These are phyloP conservation scores for Deroplatys truncata DNA, from an alignment of 2,888 invertebrate species.

Conservation along the genomic window DNA sequence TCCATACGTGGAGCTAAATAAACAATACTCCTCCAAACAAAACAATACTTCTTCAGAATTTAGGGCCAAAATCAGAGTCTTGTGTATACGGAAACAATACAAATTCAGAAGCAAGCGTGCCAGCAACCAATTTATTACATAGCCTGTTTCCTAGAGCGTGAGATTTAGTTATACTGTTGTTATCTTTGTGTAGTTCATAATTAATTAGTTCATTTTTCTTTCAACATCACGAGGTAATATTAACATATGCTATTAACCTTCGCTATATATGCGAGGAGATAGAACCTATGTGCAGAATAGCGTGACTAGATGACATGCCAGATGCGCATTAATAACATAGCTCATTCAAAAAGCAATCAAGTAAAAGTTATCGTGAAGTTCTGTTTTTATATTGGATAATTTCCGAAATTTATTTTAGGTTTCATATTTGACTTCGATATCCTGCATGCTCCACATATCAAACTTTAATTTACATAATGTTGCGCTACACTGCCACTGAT, in stretches of 20 bases:
- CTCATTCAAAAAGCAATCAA: not conserved
- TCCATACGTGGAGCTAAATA: too few species aligned
- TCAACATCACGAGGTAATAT: not conserved
- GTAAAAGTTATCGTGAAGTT: not conserved
- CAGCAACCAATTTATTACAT: not conserved
- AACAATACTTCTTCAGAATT: too few species aligned
- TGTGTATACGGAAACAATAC: too few species aligned
- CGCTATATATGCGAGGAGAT: too few species aligned
- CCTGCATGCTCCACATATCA: too few species aligned
- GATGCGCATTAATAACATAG: not conserved
- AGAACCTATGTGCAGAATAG: too few species aligned
- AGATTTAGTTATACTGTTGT: not conserved
- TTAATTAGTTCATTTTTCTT: not conserved
- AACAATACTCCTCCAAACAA: too few species aligned
- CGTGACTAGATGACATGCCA: not conserved
- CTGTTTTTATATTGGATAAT: not conserved
- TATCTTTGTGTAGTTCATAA: not conserved
- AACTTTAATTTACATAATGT: not conserved
- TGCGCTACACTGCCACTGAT: not conserved
- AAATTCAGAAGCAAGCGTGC: not conserved
- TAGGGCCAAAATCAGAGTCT: too few species aligned
- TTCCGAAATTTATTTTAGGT: not conserved
- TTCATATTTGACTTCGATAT: not conserved
- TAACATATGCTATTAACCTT: not conserved
- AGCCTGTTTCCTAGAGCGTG: too few species aligned